Conservation (phyloP, 2,113 vertebrate genomes). For the Archocentrus centrarchus region DNA sequence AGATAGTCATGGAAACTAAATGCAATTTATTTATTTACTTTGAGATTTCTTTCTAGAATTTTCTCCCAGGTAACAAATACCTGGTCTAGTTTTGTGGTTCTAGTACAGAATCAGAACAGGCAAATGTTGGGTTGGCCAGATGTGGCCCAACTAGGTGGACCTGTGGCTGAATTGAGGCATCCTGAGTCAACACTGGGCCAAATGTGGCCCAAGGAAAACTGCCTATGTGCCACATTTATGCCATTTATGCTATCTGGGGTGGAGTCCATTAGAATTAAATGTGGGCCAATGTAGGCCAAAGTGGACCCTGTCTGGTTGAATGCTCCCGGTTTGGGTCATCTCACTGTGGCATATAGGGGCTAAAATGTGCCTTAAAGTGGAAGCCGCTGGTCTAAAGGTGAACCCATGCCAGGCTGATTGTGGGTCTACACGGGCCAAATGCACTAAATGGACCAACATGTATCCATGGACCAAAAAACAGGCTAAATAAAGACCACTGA, state of each 20-base stretch:
- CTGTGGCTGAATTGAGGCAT: too few species aligned
- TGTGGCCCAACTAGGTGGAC: not conserved
- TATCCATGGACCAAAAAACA: not conserved
- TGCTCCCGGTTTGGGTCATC: not conserved
- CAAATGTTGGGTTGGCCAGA: not conserved
- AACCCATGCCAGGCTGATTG: not conserved
- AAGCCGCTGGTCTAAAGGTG: not conserved
- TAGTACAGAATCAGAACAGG: not conserved
- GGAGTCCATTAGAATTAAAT: not conserved
- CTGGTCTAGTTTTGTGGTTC: not conserved
- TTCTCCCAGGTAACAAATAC: not conserved
- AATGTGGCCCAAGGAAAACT: not conserved
- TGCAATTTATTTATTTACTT: too few species aligned
- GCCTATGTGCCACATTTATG: not conserved
- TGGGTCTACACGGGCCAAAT: not conserved
- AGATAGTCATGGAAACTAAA: not conserved
- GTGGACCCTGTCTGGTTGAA: not conserved
- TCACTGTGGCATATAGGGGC: not conserved
- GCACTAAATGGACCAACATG: not conserved
- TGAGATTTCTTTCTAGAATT: too few species aligned
- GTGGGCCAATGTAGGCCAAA: not conserved
- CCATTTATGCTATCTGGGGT: not conserved
- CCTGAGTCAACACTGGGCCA: not conserved
- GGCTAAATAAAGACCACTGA: not conserved
- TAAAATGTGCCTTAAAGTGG: not conserved